Evolutionary conservation across 2,113 vertebrate species (phyloP).

Genomic region (Pungitius pungitius): DNA sequence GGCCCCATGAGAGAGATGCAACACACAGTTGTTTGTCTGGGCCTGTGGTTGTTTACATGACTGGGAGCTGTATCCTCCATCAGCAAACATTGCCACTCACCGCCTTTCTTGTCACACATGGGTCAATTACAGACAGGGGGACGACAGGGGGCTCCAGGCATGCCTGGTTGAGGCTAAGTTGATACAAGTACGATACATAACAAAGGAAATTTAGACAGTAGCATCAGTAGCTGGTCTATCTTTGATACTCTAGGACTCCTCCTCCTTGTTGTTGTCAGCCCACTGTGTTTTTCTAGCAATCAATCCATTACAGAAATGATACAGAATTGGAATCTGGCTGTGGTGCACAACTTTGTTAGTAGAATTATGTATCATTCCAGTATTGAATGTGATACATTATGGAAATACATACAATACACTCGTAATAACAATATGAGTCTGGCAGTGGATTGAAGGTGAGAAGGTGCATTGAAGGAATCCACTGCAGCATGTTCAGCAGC

Average conservation of each 20-base stretch:
- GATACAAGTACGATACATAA: slow-evolving; percentile 7
- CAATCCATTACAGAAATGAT: slow-evolving; percentile 20
- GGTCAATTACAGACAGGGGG: slow-evolving; percentile 65
- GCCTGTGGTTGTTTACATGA: slow-evolving; percentile 64
- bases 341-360: too few species aligned
- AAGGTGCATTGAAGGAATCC: not conserved
- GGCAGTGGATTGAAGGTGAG: not conserved
- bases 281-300: not conserved
- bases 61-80: slow-evolving; percentile 48
- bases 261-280: slow-evolving; percentile 4
- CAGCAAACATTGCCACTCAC: slow-evolving; percentile 46
- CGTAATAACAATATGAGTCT: not conserved
- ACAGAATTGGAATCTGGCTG: not conserved
- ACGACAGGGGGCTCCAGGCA: slow-evolving; percentile 30
- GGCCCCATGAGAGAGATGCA: slow-evolving; percentile 33
- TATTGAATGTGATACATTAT: too few species aligned
- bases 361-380: too few species aligned
- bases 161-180: slow-evolving; percentile 29
- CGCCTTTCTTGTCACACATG: slow-evolving; percentile 55
- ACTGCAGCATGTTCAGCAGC: not conserved
- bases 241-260: not conserved
- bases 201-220: slow-evolving; percentile 13
- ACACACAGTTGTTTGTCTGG: slow-evolving; percentile 48
- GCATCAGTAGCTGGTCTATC: not conserved
- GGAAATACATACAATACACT: too few species aligned